Conservation (phyloP, 2,797 vertebrate species). For the Falco berigora region DNA sequence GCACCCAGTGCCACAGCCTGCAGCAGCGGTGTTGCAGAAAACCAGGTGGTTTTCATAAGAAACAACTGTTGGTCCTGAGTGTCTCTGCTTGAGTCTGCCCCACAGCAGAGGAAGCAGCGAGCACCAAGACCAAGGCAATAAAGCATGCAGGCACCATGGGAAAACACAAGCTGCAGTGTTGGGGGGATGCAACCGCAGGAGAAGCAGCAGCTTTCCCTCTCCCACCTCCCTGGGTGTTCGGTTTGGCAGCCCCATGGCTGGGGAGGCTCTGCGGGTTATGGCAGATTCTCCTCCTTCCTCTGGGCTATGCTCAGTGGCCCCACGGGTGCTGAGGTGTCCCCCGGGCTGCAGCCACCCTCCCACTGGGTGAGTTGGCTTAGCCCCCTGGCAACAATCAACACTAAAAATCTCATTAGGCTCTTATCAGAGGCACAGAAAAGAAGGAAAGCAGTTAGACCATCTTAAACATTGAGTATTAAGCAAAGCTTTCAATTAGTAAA, state of each 20-base stretch:
- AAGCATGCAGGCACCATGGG: background rate
- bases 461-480: background rate
- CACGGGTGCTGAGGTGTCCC: background rate
- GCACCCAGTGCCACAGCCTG: background rate
- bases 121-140: accelerated
- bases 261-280: background rate
- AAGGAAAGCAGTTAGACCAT: background rate
- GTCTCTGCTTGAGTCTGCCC: background rate
- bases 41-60: background rate
- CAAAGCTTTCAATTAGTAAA: background rate
- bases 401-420: background rate
- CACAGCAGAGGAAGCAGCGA: background rate
- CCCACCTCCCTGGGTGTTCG: background rate
- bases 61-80: background rate
- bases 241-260: accelerated
- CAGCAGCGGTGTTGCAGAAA: background rate
- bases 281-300: background rate
- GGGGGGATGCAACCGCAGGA: background rate
- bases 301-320: accelerated
- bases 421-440: background rate
- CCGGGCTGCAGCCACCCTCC: accelerated
- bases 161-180: background rate
- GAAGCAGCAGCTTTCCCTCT: background rate
- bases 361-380: background rate
- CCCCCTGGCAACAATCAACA: background rate